Conservation (phyloP, 2,888 invertebrate species). For the Microplitis manilae region DNA sequence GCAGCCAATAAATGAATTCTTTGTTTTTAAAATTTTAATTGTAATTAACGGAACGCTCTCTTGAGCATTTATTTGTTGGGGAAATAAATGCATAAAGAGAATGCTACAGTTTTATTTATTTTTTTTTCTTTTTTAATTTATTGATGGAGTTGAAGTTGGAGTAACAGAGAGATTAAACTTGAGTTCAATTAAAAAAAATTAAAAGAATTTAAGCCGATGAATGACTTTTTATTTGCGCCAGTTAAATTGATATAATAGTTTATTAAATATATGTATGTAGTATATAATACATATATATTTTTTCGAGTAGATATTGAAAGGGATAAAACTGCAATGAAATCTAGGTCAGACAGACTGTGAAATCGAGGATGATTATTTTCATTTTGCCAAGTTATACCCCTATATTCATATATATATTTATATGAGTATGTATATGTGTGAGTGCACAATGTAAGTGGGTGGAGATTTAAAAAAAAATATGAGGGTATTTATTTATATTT, state of each 20-base stretch:
- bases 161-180: neutral
- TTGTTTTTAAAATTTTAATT: too few relatives aligned
- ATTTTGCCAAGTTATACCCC: conserved; percentile 35
- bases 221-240: neutral
- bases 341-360: conserved; percentile 40
- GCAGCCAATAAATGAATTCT: too few relatives aligned
- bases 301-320: neutral
- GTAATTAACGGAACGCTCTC: neutral
- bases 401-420: conserved; percentile 31
- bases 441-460: neutral
- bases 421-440: conserved; percentile 22
- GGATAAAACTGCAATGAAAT: conserved; percentile 23
- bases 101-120: neutral
- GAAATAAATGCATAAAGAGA: neutral
- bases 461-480: neutral
- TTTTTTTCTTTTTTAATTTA: neutral
- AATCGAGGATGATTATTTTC: conserved; percentile 44
- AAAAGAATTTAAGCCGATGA: neutral
- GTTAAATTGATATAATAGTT: neutral
- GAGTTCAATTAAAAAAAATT: conserved; percentile 1
- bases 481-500: neutral
- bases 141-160: neutral
- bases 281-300: neutral
- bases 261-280: neutral
- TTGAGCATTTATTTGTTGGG: neutral